A percentile compares a stretch with the other conserved stretches of the same genome.
Evolutionary conservation across 2,888 invertebrate species (phyloP).

Genomic region (Nymphalis c-album): DNA sequence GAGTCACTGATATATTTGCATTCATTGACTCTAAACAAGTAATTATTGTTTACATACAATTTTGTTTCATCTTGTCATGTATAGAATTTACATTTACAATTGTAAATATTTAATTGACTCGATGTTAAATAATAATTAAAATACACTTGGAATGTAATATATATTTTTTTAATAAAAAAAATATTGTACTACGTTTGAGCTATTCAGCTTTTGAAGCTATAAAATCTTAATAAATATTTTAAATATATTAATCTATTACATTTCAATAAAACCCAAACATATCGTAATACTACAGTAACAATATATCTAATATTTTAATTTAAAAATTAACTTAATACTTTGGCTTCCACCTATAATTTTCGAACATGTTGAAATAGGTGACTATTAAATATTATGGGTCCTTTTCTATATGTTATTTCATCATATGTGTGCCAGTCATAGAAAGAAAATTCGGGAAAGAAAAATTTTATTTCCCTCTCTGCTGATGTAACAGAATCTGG

Average conservation of each 20-base stretch:
- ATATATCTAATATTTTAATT: conserved; percentile 9
- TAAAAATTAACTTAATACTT: not conserved
- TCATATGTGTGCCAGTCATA: conserved; percentile 84
- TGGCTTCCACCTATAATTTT: conserved; percentile 50
- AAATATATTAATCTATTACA: not conserved
- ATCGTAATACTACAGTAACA: conserved; percentile 45
- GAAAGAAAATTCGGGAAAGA: conserved; percentile 91
- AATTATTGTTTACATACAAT: no score
- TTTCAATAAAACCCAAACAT: not conserved
- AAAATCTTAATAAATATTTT: not conserved
- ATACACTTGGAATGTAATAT: not conserved
- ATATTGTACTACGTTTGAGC: not conserved
- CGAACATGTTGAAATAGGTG: conserved; percentile 79
- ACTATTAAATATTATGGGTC: conserved; percentile 78
- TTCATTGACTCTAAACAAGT: no score
- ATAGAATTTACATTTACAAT: no score
- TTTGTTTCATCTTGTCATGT: no score
- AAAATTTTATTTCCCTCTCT: conserved; percentile 87
- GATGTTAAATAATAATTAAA: not conserved
- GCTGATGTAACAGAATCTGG: conserved; percentile 89
- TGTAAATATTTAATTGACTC: no score
- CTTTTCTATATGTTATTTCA: conserved; percentile 73
- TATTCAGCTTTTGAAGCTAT: not conserved
- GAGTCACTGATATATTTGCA: no score
- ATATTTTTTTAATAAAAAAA: not conserved